Evolutionary conservation across 1,140 invertebrate genomes (phyloP).

Genomic region (Oncopodura yosiiana): DNA sequence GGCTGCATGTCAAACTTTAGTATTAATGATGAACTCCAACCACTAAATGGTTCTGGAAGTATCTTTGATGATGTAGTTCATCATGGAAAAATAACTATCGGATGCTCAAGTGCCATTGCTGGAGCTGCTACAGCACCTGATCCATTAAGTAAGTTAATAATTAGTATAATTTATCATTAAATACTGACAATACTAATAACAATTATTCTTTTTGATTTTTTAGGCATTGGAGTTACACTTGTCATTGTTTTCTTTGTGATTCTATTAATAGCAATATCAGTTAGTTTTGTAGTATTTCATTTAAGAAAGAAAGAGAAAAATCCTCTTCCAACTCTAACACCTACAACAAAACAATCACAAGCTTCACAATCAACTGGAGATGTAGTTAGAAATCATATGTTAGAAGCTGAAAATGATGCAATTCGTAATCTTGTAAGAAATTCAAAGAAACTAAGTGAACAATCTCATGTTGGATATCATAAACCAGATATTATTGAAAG

Average conservation of each 20-base stretch:
- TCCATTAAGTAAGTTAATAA: too few relatives aligned
- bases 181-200: too few relatives aligned
- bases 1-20: slow-evolving; percentile 83
- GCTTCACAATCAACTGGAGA: slow-evolving; percentile 23
- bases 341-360: slow-evolving; percentile 35
- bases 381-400: slow-evolving; percentile 23
- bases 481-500: slow-evolving; percentile 34
- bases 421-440: slow-evolving; percentile 34
- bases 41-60: slow-evolving; percentile 72
- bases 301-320: slow-evolving; percentile 71
- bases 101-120: slow-evolving; percentile 53
- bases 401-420: slow-evolving; percentile 24
- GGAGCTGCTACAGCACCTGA: slow-evolving; percentile 60
- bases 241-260: slow-evolving; percentile 91
- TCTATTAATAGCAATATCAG: slow-evolving; percentile 71
- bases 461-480: slow-evolving; percentile 23
- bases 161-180: too few relatives aligned
- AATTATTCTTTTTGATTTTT: too few relatives aligned
- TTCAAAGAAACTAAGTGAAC: slow-evolving; percentile 27
- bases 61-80: slow-evolving; percentile 57
- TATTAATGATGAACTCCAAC: slow-evolving; percentile 78
- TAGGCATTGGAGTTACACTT: slow-evolving; percentile 80
- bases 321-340: slow-evolving; percentile 49
- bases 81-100: slow-evolving; percentile 38
- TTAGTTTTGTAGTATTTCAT: slow-evolving; percentile 80